Evolutionary conservation across 2,888 invertebrate genomes (phyloP).

Genomic region (Choreutis nemorana): DNA sequence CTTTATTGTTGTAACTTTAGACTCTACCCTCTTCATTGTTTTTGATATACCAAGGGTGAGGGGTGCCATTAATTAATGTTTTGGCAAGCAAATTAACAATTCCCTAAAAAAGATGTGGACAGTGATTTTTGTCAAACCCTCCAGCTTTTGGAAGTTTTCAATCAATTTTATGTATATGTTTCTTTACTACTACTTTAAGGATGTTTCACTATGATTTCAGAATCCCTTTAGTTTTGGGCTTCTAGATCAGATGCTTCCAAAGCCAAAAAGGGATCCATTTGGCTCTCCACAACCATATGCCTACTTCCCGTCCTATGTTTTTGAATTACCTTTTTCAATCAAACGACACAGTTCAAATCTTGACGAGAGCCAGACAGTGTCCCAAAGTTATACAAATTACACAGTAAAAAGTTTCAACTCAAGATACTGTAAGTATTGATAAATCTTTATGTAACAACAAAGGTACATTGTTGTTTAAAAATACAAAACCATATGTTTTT

Average conservation of each 20-base stretch:
- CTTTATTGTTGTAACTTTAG: too few species aligned
- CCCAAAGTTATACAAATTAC: constrained; percentile 36
- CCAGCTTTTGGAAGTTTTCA: too few species aligned
- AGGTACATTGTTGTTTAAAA: too few species aligned
- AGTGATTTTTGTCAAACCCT: too few species aligned
- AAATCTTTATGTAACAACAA: not conserved
- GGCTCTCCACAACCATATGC: constrained; percentile 54
- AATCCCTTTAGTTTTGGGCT: constrained; percentile 54
- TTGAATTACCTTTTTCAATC: constrained; percentile 48
- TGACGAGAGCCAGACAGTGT: constrained; percentile 22
- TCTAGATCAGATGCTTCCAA: constrained; percentile 51
- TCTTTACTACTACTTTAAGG: not conserved
- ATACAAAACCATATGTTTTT: too few species aligned
- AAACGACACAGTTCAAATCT: constrained; percentile 20
- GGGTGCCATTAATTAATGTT: too few species aligned
- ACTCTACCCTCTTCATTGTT: too few species aligned
- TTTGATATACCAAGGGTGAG: too few species aligned
- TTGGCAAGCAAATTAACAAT: too few species aligned
- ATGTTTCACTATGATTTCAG: constrained; percentile 25
- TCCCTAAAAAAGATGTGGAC: too few species aligned
- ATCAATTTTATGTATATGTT: not conserved
- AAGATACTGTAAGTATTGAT: constrained; percentile 32
- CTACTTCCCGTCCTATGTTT: constrained; percentile 49
- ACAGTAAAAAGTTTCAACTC: constrained; percentile 50
- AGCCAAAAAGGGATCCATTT: constrained; percentile 32